Evolutionary conservation across 2,113 vertebrate genomes (phyloP).

Genomic region (Halichoeres trimaculatus): DNA sequence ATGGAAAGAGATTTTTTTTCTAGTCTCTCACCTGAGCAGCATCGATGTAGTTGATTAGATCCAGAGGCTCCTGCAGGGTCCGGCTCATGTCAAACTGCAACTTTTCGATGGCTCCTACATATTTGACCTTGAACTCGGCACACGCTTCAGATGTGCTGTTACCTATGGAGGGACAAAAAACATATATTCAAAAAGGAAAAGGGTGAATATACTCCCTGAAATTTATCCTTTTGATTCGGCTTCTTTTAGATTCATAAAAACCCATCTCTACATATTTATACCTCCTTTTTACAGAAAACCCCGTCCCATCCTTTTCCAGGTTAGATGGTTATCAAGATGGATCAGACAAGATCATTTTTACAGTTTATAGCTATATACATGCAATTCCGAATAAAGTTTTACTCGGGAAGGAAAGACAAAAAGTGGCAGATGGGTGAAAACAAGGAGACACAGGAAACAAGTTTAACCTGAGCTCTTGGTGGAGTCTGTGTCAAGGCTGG

Average conservation of each 20-base stretch:
- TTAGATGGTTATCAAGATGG: too few species aligned
- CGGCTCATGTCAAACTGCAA: slow-evolving; percentile 89
- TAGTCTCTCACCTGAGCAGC: slow-evolving; percentile 89
- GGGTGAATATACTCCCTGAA: too few species aligned
- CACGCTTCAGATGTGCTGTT: slow-evolving; percentile 91
- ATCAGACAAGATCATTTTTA: too few species aligned
- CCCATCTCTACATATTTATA: too few species aligned
- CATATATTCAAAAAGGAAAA: neutral
- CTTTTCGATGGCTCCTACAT: slow-evolving; percentile 94
- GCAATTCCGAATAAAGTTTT: too few species aligned
- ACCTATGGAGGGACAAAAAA: slow-evolving; percentile 62
- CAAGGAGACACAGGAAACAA: neutral
- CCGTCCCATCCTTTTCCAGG: too few species aligned
- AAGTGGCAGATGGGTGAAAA: too few species aligned
- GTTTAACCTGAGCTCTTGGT: slow-evolving; percentile 93
- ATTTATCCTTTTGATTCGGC: too few species aligned
- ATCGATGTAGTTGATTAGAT: slow-evolving; percentile 97
- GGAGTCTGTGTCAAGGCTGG: slow-evolving; percentile 97
- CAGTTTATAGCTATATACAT: too few species aligned
- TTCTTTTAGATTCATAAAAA: too few species aligned
- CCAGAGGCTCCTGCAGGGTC: slow-evolving; percentile 90
- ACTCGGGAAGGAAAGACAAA: too few species aligned
- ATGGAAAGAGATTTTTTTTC: neutral
- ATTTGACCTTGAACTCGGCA: slow-evolving; percentile 94
- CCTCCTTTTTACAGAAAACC: too few species aligned